A percentile compares a stretch with the other conserved stretches of the same genome.
Conservation (phyloP, 2,113 vertebrate genomes). For the Ursus arctos region DNA sequence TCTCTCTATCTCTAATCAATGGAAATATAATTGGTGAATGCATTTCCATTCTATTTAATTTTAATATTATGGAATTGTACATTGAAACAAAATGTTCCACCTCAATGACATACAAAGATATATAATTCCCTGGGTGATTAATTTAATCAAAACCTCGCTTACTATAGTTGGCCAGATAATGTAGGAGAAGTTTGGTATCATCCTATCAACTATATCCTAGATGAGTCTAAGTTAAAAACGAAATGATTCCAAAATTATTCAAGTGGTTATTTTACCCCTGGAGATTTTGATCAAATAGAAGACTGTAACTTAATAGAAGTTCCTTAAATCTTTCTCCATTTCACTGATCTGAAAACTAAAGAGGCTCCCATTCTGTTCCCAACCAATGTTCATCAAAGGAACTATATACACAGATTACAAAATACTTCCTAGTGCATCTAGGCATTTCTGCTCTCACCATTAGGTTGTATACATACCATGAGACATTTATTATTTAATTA, state of each 20-base stretch:
- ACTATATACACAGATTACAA: neutral
- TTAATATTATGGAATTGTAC: slow-evolving; percentile 21
- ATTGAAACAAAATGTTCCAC: slow-evolving; percentile 23
- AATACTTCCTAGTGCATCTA: neutral
- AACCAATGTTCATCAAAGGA: neutral
- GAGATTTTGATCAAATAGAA: neutral
- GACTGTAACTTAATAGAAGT: neutral
- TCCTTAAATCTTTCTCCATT: neutral
- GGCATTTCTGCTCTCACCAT: neutral
- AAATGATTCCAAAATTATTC: neutral
- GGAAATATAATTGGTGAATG: neutral
- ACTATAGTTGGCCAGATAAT: neutral
- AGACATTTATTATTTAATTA: neutral
- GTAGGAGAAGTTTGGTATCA: neutral
- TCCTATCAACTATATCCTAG: neutral
- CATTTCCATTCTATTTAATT: neutral
- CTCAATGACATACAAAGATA: neutral
- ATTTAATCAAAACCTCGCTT: neutral
- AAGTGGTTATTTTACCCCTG: neutral
- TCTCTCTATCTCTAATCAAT: slow-evolving; percentile 35
- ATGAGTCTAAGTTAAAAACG: neutral
- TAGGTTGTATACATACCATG: neutral
- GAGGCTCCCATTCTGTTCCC: neutral
- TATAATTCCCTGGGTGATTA: neutral
- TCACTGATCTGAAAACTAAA: neutral